Evolutionary conservation across 2,113 vertebrate genomes (phyloP).

Genomic region (Cairina moschata): DNA sequence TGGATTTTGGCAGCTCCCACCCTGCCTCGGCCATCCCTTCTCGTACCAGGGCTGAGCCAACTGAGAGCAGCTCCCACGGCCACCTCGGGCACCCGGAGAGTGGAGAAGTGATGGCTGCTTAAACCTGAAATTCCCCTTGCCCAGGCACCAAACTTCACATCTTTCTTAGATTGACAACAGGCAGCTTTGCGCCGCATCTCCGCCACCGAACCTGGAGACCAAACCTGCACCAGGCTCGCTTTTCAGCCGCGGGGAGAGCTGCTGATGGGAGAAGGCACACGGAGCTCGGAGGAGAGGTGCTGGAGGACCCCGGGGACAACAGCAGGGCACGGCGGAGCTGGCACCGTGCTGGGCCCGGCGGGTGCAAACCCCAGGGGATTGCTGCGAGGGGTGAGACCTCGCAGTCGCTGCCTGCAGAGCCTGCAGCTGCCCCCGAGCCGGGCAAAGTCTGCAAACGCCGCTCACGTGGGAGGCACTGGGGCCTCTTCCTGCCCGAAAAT

Average conservation of each 20-base stretch:
- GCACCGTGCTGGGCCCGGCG: fast-evolving
- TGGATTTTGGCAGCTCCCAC: background rate
- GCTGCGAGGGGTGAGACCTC: background rate
- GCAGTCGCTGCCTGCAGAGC: background rate
- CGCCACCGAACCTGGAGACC: background rate
- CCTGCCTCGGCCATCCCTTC: background rate
- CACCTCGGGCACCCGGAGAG: fast-evolving
- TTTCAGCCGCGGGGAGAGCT: background rate
- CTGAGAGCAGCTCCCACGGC: background rate
- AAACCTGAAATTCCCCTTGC: background rate
- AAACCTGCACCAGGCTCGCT: background rate
- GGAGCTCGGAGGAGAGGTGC: background rate
- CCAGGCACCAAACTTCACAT: background rate
- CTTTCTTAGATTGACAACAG: background rate
- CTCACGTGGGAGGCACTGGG: background rate
- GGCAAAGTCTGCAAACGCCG: background rate
- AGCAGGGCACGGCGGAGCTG: background rate
- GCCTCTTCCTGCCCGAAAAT: background rate
- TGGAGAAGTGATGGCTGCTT: background rate
- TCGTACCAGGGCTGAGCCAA: background rate
- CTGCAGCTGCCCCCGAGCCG: too few species aligned
- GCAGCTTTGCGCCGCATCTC: background rate
- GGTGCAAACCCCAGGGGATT: background rate
- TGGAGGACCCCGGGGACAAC: background rate
- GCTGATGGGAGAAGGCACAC: background rate